Percentiles rank a stretch among this genome's conserved stretches.
Evolutionary conservation across 2,113 vertebrate genomes (phyloP).

Genomic region (Brachyhypopomus occidentalis): DNA sequence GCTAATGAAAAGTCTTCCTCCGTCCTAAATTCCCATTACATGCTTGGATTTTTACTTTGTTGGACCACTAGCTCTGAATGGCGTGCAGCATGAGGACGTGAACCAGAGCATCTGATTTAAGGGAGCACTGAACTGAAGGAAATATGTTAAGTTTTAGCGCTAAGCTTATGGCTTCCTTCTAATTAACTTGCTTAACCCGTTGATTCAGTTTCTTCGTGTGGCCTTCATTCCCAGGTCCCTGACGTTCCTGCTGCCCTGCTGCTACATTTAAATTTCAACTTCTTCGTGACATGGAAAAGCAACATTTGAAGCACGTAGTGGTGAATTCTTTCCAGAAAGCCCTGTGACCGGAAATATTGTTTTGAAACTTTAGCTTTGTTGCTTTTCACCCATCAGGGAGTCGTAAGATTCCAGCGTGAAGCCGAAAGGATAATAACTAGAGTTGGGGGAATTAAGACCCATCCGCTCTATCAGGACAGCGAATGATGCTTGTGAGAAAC

Average conservation of each 20-base stretch:
- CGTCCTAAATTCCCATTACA: not conserved
- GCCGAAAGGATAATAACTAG: conserved; percentile 4
- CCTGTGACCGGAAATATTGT: not conserved
- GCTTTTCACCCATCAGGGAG: not conserved
- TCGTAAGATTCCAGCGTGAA: not conserved
- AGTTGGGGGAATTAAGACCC: not conserved
- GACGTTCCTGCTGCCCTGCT: not conserved
- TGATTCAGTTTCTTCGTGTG: not conserved
- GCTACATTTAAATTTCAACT: not conserved
- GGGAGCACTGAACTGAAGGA: not conserved
- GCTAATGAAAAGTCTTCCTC: not conserved
- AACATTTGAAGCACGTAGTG: not conserved
- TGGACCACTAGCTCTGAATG: not conserved
- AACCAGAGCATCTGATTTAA: not conserved
- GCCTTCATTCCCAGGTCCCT: not conserved
- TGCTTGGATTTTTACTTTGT: not conserved
- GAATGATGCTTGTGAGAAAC: conserved; percentile 31
- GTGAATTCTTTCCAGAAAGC: not conserved
- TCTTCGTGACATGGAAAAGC: not conserved
- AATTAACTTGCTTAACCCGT: not conserved
- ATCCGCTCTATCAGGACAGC: not conserved
- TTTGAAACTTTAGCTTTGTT: not conserved
- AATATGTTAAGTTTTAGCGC: not conserved
- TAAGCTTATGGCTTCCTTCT: not conserved
- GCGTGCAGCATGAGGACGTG: not conserved